Base-by-base conservation (phyloP, 2,888 invertebrate species). In the Chymomyza caudatula region DNA sequence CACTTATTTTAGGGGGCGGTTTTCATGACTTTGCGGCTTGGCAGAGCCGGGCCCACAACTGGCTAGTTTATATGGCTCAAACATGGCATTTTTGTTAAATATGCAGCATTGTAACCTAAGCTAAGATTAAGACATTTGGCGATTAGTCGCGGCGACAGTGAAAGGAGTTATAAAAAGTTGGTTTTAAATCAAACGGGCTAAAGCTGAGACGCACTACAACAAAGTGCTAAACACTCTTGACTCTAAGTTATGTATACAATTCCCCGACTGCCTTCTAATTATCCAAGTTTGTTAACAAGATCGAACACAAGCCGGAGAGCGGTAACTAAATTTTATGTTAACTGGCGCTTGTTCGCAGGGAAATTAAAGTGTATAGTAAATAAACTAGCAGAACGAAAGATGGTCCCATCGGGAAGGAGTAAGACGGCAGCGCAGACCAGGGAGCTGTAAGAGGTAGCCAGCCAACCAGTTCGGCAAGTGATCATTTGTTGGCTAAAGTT, bases 281-380 rank as follows among this genome's bases (percentile, higher is more conserved):
- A 77, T 84, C 73, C 75, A 71, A 75, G 77, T 77, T 84, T 73
- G 78, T 71, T 73, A 70, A 76, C 73, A 76, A 73, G 74, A 56
- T 63, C 63, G 75, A 60, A 19, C 23, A 64, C 59, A 56, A 51
- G 4, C n/a, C 13, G n/a, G 15, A 11, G 43, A 37, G 44, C 59
- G 70, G 73, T 76, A 73, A 73, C 60, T 75, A 59, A 65, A 55
- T 70, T 73, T 73, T 75, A 56, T 74, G 73, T 65, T 61, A 37
- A 71, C 58, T 65, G 76, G 71, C 74, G 71, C 74, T 68, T 74
- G 74, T 71, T 76, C 76, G 67, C 71, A 71, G 71, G 63, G 66
- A 70, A 51, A 19, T 25, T 59, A 49, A 1, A 47, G 5, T 19
- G n/a, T 19, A 17, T 47, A 1, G 5, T 47, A 17, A 25, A 59